Conservation (phyloP, 2,113 vertebrate species). For the Grantiella picta region DNA sequence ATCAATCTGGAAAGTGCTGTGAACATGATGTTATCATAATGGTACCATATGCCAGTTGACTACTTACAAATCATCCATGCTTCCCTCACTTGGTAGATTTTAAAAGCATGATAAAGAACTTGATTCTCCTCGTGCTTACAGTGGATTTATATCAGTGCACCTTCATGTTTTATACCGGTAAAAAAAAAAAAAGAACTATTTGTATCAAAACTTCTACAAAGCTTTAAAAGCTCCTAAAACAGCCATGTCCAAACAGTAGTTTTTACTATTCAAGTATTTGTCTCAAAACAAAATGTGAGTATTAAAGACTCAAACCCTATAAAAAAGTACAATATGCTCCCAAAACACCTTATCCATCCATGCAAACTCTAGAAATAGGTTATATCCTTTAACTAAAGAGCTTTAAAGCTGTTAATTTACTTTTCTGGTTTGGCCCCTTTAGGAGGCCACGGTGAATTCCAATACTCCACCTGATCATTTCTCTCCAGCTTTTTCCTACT, state of each 20-base stretch:
- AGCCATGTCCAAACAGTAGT: neutral
- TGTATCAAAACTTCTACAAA: neutral
- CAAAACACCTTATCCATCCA: constrained; percentile 7
- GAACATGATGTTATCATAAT: constrained; percentile 68
- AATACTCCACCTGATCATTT: neutral
- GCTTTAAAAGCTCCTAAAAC: neutral
- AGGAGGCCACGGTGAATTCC: neutral
- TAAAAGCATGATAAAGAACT: constrained; percentile 50
- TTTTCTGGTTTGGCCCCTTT: neutral
- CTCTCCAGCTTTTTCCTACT: neutral
- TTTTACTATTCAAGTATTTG: neutral
- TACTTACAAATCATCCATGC: constrained; percentile 67
- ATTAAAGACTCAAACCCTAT: constrained; percentile 32
- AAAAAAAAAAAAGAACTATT: neutral
- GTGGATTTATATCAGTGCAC: neutral
- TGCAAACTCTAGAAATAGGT: constrained; percentile 36
- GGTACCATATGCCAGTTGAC: constrained; percentile 67
- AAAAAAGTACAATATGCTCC: constrained; percentile 26
- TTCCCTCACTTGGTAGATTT: constrained; percentile 47
- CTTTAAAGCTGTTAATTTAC: neutral
- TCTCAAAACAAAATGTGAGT: constrained; percentile 32
- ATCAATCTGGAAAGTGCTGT: constrained; percentile 64
- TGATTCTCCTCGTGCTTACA: constrained; percentile 5
- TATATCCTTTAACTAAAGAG: neutral
- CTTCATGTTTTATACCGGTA: neutral